A percentile compares a stretch with the other conserved stretches of the same genome.
These are phyloP conservation scores for Nematopogon swammerdamellus DNA, from an alignment of 2,888 invertebrate species.

Conservation along the genomic window DNA sequence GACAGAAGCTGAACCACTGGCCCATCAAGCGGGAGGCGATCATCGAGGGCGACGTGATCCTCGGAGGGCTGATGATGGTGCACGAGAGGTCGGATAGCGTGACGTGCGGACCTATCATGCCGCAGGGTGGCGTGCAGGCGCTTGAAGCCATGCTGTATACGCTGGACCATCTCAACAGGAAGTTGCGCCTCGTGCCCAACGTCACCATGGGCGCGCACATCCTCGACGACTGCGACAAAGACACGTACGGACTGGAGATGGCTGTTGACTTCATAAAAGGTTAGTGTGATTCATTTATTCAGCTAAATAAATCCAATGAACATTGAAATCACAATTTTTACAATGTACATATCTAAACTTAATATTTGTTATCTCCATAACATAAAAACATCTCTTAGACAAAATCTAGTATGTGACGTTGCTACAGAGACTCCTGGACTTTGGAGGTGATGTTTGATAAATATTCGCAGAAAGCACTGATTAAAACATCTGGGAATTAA, in stretches of 20 bases:
- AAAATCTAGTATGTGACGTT: too few relatives aligned
- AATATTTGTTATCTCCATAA: too few relatives aligned
- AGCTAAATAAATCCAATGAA: too few relatives aligned
- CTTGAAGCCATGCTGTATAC: constrained; percentile 92
- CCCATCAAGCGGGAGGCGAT: constrained; percentile 84
- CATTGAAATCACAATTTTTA: too few relatives aligned
- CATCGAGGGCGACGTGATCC: constrained; percentile 82
- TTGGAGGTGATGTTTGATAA: too few relatives aligned
- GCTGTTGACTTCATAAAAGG: constrained; percentile 96
- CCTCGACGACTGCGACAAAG: constrained; percentile 93
- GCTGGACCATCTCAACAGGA: constrained; percentile 71
- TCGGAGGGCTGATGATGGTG: constrained; percentile 93
- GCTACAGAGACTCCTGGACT: too few relatives aligned
- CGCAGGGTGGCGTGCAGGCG: constrained; percentile 77
- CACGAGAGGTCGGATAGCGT: constrained; percentile 86
- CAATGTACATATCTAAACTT: too few relatives aligned
- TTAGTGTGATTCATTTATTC: too few relatives aligned
- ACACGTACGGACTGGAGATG: constrained; percentile 93
- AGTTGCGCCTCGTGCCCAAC: constrained; percentile 63
- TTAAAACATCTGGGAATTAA: too few relatives aligned
- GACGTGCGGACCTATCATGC: constrained; percentile 92
- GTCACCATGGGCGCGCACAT: constrained; percentile 84
- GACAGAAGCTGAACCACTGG: constrained; percentile 41
- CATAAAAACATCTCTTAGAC: too few relatives aligned
- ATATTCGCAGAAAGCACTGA: too few relatives aligned